Base-by-base conservation (phyloP, 2,113 vertebrate species). In the Acrocephalus arundinaceus region DNA sequence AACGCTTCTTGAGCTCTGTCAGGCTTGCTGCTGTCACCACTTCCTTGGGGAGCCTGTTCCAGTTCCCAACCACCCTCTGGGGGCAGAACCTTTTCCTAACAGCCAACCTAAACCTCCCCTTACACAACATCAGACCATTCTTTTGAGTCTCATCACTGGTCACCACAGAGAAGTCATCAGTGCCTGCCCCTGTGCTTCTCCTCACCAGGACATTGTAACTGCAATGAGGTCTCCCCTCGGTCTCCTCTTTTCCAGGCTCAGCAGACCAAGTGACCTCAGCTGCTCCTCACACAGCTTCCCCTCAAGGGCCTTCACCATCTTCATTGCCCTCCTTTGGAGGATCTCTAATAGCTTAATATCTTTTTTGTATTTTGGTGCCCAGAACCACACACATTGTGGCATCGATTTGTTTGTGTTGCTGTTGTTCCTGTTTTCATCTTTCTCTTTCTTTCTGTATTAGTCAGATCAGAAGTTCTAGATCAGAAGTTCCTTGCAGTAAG, bases 281-380 rank as follows among this genome's bases (percentile, higher is more conserved):
- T 18, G 6, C 37, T 76, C 35, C 37, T 31, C 52, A 21, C 5
- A 17, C 0, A 0, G 11, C 17, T 87, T 61, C 22, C 11, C 27
- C 27, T 46, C 12, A 23, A 18, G 11, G 27, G 25, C 27, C 18
- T 37, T 77, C 46, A 28, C 22, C n/a, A 13, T 49, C 22, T 37
- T 23, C 24, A 7, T 13, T 62, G 48, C 33, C 15, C 46, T 61
- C 22, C 23, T 77, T 23, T 61, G 39, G 18, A 37, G 1, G 2
- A 22, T 54, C 22, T 61, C 27, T 33, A 11, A 54, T 20, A 39
- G 54, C 5, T 70, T 27, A 8, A 24, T 11, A 11, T 28, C 6
- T 23, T 8, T 76, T 58, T 15, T 52, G 15, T 33, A 4, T 9
- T 62, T 33, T 28, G 48, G 8, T 46, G 65, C 23, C 46, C 55